Evolutionary conservation across 2,797 vertebrate species (phyloP).

Genomic region (Antennarius maculatus): DNA sequence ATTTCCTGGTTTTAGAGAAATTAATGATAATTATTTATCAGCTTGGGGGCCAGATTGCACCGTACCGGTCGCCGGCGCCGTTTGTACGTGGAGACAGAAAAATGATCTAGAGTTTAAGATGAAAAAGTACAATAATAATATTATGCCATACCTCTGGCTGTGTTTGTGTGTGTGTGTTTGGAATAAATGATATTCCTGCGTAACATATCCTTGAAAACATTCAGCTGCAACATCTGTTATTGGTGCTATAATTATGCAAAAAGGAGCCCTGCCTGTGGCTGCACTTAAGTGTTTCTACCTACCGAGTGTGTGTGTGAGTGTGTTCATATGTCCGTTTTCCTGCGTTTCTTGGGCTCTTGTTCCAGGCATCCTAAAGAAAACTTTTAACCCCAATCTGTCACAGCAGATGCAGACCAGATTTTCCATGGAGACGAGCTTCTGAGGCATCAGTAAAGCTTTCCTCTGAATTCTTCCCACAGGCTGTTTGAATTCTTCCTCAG

Average conservation of each 20-base stretch:
- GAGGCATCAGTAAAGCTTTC: constrained; percentile 26
- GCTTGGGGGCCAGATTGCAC: neutral
- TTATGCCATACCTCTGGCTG: constrained; percentile 25
- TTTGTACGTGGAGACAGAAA: neutral
- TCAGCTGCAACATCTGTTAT: constrained; percentile 25
- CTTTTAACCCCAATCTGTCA: constrained; percentile 71
- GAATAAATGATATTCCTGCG: constrained; percentile 7
- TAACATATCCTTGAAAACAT: constrained; percentile 14
- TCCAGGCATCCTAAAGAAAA: constrained; percentile 50
- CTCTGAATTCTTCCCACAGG: constrained; percentile 23
- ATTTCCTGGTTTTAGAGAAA: too few relatives aligned
- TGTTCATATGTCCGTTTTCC: constrained; percentile 9
- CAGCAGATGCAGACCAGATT: constrained; percentile 54
- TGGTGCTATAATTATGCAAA: constrained; percentile 36
- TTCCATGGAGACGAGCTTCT: constrained; percentile 45
- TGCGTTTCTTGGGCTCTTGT: constrained; percentile 27
- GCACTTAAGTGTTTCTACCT: constrained; percentile 41
- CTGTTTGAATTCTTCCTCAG: constrained; percentile 32
- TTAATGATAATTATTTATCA: too few relatives aligned
- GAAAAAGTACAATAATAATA: neutral
- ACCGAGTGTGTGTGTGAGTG: neutral
- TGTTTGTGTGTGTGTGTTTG: constrained; percentile 1
- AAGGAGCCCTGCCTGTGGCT: constrained; percentile 16
- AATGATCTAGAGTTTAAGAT: too few relatives aligned
- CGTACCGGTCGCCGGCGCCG: neutral